A percentile compares a stretch with the other conserved stretches of the same genome.
These are phyloP conservation scores for Telenomus remus DNA, from an alignment of 1,140 invertebrate species.

Conservation along the genomic window DNA sequence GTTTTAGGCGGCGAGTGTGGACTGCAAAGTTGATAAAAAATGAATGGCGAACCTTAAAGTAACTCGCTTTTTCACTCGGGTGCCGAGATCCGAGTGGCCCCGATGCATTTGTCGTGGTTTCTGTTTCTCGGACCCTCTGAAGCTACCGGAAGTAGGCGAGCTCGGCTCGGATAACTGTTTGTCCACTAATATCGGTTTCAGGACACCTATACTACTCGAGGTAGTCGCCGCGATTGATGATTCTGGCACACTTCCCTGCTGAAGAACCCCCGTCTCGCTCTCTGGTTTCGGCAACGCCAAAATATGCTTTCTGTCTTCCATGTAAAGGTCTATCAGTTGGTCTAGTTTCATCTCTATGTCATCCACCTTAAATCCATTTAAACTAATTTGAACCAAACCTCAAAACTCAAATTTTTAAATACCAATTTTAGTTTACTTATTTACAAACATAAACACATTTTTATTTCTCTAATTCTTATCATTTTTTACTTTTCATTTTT, in stretches of 20 bases:
- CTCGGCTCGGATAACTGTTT: constrained; percentile 87
- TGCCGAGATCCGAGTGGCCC: constrained; percentile 87
- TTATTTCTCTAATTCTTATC: neutral
- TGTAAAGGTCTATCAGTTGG: constrained; percentile 93
- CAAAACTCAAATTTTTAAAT: constrained; percentile 4
- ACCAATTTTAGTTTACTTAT: too few species aligned
- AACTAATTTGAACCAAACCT: neutral
- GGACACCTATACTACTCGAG: constrained; percentile 60
- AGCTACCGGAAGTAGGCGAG: constrained; percentile 79
- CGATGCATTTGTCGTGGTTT: constrained; percentile 81
- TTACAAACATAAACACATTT: too few species aligned
- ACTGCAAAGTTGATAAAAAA: constrained; percentile 28
- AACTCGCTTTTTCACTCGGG: constrained; percentile 88
- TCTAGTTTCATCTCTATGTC: constrained; percentile 95
- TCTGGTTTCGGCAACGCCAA: constrained; percentile 74
- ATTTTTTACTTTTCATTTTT: neutral
- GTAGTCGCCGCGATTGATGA: constrained; percentile 58
- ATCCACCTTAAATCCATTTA: constrained; percentile 82
- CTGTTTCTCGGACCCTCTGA: constrained; percentile 68
- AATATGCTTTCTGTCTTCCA: constrained; percentile 88
- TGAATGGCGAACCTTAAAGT: constrained; percentile 80
- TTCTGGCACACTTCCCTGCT: constrained; percentile 51
- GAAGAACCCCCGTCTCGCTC: constrained; percentile 18
- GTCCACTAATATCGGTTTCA: constrained; percentile 81
- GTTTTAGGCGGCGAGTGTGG: too few species aligned